phyloP scores from a whole-genome alignment of 2,797 vertebrate genomes.

The Decapterus maruadsi region DNA sequence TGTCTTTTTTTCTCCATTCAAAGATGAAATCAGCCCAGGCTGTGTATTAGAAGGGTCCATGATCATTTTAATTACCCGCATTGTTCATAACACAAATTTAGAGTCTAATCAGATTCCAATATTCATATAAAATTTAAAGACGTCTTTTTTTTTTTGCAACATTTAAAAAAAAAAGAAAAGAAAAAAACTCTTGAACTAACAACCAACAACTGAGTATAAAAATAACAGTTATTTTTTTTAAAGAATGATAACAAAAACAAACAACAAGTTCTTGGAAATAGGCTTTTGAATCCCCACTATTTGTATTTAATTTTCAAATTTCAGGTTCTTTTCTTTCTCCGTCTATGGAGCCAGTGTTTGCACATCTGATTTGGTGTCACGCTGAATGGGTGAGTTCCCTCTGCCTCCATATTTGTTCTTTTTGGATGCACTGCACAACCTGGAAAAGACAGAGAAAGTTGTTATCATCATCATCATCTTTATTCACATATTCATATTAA shows the following conservation, averaged over 20 bases:
- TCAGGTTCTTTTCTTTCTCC: neutral
- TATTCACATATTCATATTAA: no score
- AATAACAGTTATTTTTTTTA: slow-evolving; percentile 6
- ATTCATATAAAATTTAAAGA: slow-evolving; percentile 4
- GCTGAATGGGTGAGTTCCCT: slow-evolving; percentile 16
- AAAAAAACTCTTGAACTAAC: slow-evolving; percentile 19
- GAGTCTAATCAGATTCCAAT: slow-evolving; percentile 10
- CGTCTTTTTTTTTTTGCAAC: neutral
- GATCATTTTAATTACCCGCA: slow-evolving; percentile 19
- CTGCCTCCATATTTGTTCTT: slow-evolving; percentile 55
- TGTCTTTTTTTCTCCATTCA: neutral
- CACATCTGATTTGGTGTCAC: slow-evolving; percentile 39
- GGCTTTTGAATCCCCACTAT: neutral
- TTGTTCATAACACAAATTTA: neutral
- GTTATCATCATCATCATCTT: no score
- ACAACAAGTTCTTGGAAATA: neutral
- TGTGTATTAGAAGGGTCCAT: neutral
- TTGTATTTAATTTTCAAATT: slow-evolving; percentile 24
- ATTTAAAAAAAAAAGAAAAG: slow-evolving; percentile 15
- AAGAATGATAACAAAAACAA: neutral
- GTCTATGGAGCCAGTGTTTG: slow-evolving; percentile 32
- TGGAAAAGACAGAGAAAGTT: slow-evolving; percentile 23
- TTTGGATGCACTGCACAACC: slow-evolving; percentile 63
- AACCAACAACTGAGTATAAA: slow-evolving; percentile 30
- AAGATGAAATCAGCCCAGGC: neutral